phyloP scores from a whole-genome alignment of 2,797 vertebrate genomes.

The Phyllotis vaccarum region DNA sequence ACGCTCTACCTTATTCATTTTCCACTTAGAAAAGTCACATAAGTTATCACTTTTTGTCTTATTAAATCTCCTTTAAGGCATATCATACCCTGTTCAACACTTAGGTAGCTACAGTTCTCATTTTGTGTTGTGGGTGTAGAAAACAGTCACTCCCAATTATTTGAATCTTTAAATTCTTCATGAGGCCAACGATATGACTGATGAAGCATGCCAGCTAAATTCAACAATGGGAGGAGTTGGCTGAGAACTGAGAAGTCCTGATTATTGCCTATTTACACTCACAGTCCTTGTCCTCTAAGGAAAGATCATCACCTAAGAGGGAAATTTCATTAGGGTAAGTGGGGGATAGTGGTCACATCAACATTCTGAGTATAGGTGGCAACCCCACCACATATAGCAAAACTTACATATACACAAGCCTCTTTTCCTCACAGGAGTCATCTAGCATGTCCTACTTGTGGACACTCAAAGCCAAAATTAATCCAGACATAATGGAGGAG shows the following conservation, averaged over 20 bases:
- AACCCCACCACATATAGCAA: neutral
- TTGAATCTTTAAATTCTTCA: neutral
- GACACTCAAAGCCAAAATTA: neutral
- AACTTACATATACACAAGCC: neutral
- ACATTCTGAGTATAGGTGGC: neutral
- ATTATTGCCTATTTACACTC: neutral
- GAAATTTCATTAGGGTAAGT: neutral
- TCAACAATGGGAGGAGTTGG: neutral
- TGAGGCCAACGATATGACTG: neutral
- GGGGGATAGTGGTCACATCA: neutral
- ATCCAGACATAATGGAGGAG: neutral
- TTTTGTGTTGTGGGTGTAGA: neutral
- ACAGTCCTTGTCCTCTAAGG: neutral
- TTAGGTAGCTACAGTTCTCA: neutral
- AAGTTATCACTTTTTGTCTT: neutral
- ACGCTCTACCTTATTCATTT: neutral
- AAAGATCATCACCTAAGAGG: neutral
- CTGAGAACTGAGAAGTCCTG: neutral
- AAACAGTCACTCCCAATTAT: neutral
- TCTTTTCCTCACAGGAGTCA: neutral
- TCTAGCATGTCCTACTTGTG: neutral
- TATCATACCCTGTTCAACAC: neutral
- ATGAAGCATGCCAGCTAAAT: neutral
- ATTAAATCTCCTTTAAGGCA: neutral
- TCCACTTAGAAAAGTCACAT: rapidly evolving